Conservation (phyloP, 2,888 invertebrate genomes). For the Pantelozetes paolii region DNA sequence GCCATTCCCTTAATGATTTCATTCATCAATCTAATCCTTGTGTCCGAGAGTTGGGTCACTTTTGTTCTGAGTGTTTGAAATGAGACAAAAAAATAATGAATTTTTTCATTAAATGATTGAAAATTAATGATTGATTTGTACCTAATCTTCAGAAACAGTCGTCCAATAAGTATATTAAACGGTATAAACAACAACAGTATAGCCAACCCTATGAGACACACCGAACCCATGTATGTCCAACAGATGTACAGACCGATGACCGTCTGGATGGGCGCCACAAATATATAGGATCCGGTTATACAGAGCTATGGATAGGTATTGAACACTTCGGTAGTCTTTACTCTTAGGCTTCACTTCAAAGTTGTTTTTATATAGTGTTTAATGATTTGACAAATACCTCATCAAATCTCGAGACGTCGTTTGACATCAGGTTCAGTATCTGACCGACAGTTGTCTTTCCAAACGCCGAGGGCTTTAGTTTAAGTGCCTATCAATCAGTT, state of each 20-base stretch:
- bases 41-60: constrained; percentile 79
- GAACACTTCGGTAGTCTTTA: background rate
- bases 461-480: constrained; percentile 69
- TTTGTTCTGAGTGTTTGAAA: constrained; percentile 60
- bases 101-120: background rate
- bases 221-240: constrained; percentile 68
- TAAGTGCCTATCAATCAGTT: background rate
- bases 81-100: constrained; percentile 58
- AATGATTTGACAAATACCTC: constrained; percentile 52
- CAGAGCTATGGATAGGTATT: constrained; percentile 61
- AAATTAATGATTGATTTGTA: constrained; percentile 50
- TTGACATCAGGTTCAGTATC: constrained; percentile 86
- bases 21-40: constrained; percentile 84
- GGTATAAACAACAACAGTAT: constrained; percentile 74
- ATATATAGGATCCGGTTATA: constrained; percentile 80
- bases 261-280: constrained; percentile 82
- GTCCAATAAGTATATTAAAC: constrained; percentile 64
- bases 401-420: constrained; percentile 89
- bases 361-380: no score
- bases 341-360: constrained; percentile 52
- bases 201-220: constrained; percentile 70
- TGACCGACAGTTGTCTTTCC: constrained; percentile 84
- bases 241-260: constrained; percentile 72
- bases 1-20: constrained; percentile 89
- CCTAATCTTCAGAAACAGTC: constrained; percentile 58